These are phyloP conservation scores for Lysandra bellargus DNA, from an alignment of 2,888 invertebrate genomes.

Conservation along the genomic window DNA sequence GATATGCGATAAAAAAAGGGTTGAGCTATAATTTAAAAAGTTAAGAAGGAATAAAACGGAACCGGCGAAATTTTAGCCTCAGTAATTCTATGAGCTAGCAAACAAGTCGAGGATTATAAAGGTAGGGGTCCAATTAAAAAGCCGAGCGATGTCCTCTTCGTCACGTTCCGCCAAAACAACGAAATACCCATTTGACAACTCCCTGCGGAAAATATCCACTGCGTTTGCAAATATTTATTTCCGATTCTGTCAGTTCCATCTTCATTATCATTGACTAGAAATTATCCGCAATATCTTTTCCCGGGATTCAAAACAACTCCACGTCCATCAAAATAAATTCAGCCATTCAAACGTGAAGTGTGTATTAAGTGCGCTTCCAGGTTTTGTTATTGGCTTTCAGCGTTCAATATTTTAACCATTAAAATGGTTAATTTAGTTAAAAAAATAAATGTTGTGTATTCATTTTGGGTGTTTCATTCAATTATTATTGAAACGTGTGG, in stretches of 20 bases:
- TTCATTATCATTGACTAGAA: neutral
- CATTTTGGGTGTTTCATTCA: neutral
- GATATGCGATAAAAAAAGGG: neutral
- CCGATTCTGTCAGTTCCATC: neutral
- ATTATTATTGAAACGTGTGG: neutral
- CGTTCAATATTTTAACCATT: neutral
- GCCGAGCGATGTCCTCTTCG: slow-evolving; percentile 32
- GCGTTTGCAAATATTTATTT: slow-evolving; percentile 5
- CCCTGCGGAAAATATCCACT: neutral
- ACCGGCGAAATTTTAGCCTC: neutral
- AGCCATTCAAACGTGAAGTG: neutral
- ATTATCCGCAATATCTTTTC: too few relatives aligned
- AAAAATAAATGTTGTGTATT: slow-evolving; percentile 1
- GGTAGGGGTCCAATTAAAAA: slow-evolving; percentile 37
- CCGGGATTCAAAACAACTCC: too few relatives aligned
- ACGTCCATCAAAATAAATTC: too few relatives aligned
- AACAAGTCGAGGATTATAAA: slow-evolving; percentile 18
- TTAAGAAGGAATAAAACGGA: neutral
- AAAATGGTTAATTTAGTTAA: neutral
- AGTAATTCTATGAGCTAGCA: slow-evolving; percentile 4
- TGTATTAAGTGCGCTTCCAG: too few relatives aligned
- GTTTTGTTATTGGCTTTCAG: too few relatives aligned
- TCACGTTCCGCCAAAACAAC: slow-evolving; percentile 33
- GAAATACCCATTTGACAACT: neutral
- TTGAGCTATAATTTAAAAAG: neutral